These are phyloP conservation scores for Seriola dumerili DNA, from an alignment of 2,113 vertebrate species.

Conservation along the genomic window DNA sequence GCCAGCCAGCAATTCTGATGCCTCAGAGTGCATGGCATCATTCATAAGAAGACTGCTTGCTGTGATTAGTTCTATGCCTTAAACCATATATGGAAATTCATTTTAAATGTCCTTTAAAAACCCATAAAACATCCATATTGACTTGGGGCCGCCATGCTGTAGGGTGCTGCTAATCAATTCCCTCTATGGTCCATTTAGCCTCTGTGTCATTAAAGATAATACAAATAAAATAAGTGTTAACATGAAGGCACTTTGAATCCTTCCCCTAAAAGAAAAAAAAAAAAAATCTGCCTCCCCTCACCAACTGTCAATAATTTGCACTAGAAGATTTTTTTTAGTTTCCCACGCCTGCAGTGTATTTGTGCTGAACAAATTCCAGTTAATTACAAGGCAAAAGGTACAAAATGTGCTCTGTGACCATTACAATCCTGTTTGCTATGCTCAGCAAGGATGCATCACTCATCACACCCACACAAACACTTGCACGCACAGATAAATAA, in stretches of 20 bases:
- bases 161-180: conserved; percentile 80
- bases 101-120: conserved; percentile 82
- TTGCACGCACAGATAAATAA: conserved; percentile 54
- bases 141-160: conserved; percentile 75
- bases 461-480: conserved; percentile 77
- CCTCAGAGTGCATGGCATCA: conserved; percentile 60
- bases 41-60: conserved; percentile 68
- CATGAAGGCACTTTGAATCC: conserved; percentile 74
- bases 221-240: conserved; percentile 86
- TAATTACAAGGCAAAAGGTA: conserved; percentile 84
- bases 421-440: conserved; percentile 83
- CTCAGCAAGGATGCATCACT: conserved; percentile 78
- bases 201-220: conserved; percentile 85
- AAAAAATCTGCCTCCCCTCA: conserved; percentile 46
- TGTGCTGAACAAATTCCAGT: conserved; percentile 84
- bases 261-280: conserved; percentile 51
- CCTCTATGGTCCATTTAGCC: conserved; percentile 83
- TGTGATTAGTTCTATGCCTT: conserved; percentile 78
- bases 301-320: conserved; percentile 78
- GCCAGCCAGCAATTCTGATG: conserved; percentile 53
- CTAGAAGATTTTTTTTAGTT: conserved; percentile 57
- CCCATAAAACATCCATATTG: conserved; percentile 80
- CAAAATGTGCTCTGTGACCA: conserved; percentile 84
- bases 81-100: conserved; percentile 82
- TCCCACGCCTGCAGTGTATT: conserved; percentile 74